A percentile compares a stretch with the other conserved stretches of the same genome.
Conservation (phyloP, 2,888 invertebrate species). For the Leptothorax acervorum region DNA sequence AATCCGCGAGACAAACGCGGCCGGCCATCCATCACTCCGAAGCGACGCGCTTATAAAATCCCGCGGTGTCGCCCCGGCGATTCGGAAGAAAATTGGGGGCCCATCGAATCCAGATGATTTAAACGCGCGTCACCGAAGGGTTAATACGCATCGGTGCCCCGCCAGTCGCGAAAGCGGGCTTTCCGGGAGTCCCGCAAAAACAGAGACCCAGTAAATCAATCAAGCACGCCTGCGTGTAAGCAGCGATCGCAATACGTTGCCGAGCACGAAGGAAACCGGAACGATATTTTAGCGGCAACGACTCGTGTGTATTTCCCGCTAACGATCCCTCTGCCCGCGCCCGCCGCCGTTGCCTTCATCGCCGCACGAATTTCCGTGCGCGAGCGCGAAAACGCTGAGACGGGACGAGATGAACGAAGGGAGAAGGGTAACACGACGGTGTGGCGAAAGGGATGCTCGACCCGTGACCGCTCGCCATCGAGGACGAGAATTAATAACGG, state of each 20-base stretch:
- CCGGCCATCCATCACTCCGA: conserved; percentile 23
- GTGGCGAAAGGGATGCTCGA: conserved; percentile 31
- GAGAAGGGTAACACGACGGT: conserved; percentile 38
- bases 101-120: conserved; percentile 52
- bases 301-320: conserved; percentile 65
- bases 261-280: conserved; percentile 70
- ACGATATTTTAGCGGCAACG: conserved; percentile 72
- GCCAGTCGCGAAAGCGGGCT: conserved; percentile 16
- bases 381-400: conserved; percentile 72
- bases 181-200: conserved; percentile 55
- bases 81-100: conserved; percentile 44
- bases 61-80: conserved; percentile 37
- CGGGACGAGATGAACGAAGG: conserved; percentile 7
- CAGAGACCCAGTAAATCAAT: conserved; percentile 68
- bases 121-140: conserved; percentile 52
- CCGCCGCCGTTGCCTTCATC: conserved; percentile 58
- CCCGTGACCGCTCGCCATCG: conserved; percentile 59
- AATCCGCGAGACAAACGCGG: conserved; percentile 30
- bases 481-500: conserved; percentile 79
- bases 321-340: conserved; percentile 64
- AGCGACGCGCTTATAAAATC: conserved; percentile 47
- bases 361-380: conserved; percentile 71
- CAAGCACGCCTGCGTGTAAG: conserved; percentile 54
- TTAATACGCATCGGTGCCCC: conserved; percentile 48
- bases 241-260: conserved; percentile 68